phyloP scores from a whole-genome alignment of 1,140 invertebrate species.

The Cephus cinctus region DNA sequence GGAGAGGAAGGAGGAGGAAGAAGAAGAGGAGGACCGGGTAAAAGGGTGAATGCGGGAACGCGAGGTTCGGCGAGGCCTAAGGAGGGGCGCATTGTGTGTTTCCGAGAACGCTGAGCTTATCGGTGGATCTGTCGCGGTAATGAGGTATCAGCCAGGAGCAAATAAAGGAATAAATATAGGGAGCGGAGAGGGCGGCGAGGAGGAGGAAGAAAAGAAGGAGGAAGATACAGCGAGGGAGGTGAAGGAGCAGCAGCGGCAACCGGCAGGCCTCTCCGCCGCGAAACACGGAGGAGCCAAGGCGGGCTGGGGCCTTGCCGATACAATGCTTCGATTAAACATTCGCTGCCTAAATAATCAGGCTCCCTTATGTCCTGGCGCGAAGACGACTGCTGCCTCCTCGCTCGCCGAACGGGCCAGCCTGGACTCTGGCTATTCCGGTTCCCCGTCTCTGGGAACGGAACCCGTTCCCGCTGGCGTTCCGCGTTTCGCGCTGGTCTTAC shows the following conservation, averaged over 20 bases:
- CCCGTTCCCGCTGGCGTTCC: conserved; percentile 32
- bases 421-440: conserved; percentile 42
- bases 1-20: conserved; percentile 11
- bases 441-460: conserved; percentile 33
- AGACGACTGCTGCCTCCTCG: too few species aligned
- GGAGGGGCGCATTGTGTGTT: conserved; percentile 54
- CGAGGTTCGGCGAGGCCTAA: neutral
- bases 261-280: neutral
- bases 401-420: too few species aligned
- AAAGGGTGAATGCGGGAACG: neutral
- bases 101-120: conserved; percentile 54
- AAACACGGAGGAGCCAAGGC: conserved; percentile 1
- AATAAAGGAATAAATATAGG: conserved; percentile 54
- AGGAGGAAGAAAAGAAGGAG: neutral
- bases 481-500: conserved; percentile 30
- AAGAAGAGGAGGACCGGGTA: conserved; percentile 16
- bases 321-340: conserved; percentile 57
- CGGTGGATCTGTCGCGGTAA: conserved; percentile 57
- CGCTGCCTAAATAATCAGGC: conserved; percentile 56
- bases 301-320: conserved; percentile 41
- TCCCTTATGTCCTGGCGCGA: conserved; percentile 29
- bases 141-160: conserved; percentile 55
- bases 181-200: conserved; percentile 16
- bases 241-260: conserved; percentile 13
- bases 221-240: conserved; percentile 12